phyloP scores from a whole-genome alignment of 2,797 vertebrate genomes.

The Poeciliopsis presidionis region DNA sequence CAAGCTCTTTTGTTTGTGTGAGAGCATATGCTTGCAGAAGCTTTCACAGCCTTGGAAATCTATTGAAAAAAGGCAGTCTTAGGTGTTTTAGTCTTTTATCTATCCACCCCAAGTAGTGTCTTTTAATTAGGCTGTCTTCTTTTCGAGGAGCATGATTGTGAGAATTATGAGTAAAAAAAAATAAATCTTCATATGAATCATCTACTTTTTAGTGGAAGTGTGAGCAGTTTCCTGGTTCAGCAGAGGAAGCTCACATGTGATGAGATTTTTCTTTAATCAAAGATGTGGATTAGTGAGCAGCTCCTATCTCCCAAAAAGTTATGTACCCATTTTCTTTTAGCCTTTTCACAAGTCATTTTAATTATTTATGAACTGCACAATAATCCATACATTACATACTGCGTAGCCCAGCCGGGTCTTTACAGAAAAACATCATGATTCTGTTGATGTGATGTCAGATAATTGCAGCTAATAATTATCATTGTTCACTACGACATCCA shows the following conservation, averaged over 20 bases:
- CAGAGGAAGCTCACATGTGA: conserved; percentile 27
- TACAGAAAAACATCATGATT: conserved; percentile 10
- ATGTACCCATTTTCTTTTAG: background rate
- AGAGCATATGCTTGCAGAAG: background rate
- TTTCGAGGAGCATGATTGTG: conserved; percentile 37
- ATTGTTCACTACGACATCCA: background rate
- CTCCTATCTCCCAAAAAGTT: conserved; percentile 30
- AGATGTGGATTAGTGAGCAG: conserved; percentile 29
- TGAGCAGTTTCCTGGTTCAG: conserved; percentile 20
- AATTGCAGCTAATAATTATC: conserved; percentile 16
- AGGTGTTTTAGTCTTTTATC: conserved; percentile 27
- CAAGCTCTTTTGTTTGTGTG: conserved; percentile 21
- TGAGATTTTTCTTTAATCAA: conserved; percentile 42
- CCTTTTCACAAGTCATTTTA: background rate
- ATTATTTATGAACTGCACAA: background rate
- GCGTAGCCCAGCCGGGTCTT: conserved; percentile 1
- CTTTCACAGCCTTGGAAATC: conserved; percentile 16
- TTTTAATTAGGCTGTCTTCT: conserved; percentile 52
- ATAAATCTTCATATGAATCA: conserved; percentile 28
- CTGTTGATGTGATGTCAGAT: conserved; percentile 25
- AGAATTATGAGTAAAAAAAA: conserved; percentile 19
- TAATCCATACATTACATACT: background rate
- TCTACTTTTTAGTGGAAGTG: conserved; percentile 26
- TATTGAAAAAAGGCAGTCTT: conserved; percentile 28
- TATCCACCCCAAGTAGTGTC: conserved; percentile 11